phyloP scores from a whole-genome alignment of 2,797 vertebrate species.

The Rhyacichthys aspro region DNA sequence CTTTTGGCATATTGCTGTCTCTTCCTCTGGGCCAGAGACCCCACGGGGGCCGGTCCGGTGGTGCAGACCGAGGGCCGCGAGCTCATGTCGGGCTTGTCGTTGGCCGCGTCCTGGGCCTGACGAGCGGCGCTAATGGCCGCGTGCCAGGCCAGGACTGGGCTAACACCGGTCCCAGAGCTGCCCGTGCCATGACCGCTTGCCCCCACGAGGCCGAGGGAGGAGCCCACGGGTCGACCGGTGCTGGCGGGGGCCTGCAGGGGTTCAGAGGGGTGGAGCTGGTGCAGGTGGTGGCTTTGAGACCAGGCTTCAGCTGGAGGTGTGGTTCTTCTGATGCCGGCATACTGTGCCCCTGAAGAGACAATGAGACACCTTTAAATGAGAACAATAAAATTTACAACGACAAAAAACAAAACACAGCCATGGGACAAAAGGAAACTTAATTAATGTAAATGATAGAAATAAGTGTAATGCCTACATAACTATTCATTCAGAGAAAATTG shows the following conservation, averaged over 20 bases:
- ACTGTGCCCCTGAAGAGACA: slow-evolving; percentile 86
- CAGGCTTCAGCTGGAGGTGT: slow-evolving; percentile 85
- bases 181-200: slow-evolving; percentile 37
- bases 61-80: slow-evolving; percentile 62
- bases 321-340: slow-evolving; percentile 91
- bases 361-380: too few relatives aligned
- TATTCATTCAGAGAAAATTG: too few relatives aligned
- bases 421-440: too few relatives aligned
- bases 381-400: too few relatives aligned
- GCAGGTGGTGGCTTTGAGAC: slow-evolving; percentile 83
- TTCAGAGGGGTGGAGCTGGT: slow-evolving; percentile 74
- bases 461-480: too few relatives aligned
- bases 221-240: slow-evolving; percentile 66
- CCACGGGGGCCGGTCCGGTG: slow-evolving; percentile 80
- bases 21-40: slow-evolving; percentile 95
- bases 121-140: slow-evolving; percentile 92
- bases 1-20: slow-evolving; percentile 98
- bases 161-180: slow-evolving; percentile 58
- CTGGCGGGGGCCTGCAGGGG: slow-evolving; percentile 62
- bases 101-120: slow-evolving; percentile 84
- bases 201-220: slow-evolving; percentile 63
- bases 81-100: slow-evolving; percentile 84
- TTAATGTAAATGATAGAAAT: too few relatives aligned
- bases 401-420: too few relatives aligned
- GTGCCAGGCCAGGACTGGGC: slow-evolving; percentile 89